Conservation (phyloP, 2,797 vertebrate genomes). For the Eidolon dupreanum region DNA sequence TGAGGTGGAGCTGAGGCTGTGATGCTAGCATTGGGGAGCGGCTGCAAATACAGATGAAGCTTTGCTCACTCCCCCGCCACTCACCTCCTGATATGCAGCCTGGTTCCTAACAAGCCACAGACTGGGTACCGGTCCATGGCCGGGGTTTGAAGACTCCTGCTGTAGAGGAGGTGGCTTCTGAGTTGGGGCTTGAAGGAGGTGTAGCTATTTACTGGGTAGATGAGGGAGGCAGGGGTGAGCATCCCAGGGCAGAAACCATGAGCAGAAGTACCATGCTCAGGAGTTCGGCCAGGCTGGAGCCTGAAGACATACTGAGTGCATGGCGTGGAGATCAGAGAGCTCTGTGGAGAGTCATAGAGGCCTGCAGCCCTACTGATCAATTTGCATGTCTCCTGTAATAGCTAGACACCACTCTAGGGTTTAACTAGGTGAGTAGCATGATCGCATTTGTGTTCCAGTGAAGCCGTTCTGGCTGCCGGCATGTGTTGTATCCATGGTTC, state of each 20-base stretch:
- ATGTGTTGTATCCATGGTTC: not conserved
- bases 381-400: not conserved
- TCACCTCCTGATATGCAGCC: no score
- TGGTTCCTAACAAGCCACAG: no score
- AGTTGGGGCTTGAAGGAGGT: not conserved
- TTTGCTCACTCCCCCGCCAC: no score
- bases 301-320: accelerated
- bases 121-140: no score
- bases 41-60: no score
- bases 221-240: not conserved
- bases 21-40: no score
- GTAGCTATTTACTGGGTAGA: not conserved
- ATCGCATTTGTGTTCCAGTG: not conserved
- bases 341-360: accelerated
- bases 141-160: no score
- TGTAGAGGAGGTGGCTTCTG: not conserved
- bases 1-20: no score
- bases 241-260: not conserved
- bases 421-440: not conserved
- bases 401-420: not conserved
- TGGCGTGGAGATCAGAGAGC: not conserved
- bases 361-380: not conserved
- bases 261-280: not conserved
- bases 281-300: not conserved
- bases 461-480: not conserved